These are phyloP conservation scores for Danio kyathit DNA, from an alignment of 2,797 vertebrate species.

Conservation along the genomic window DNA sequence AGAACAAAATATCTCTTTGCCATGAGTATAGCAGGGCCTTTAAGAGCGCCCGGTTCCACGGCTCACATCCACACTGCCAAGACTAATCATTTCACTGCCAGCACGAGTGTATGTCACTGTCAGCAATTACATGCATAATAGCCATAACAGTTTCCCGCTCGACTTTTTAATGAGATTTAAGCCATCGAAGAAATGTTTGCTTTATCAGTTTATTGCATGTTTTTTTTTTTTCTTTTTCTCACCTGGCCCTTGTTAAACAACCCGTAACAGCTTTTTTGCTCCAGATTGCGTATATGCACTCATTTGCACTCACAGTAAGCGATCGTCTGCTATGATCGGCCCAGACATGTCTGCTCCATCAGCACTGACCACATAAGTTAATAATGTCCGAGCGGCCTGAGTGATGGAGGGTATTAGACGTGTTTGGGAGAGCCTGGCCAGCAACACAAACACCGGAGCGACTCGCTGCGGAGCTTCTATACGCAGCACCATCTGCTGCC, in stretches of 20 bases:
- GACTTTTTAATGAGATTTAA: conserved; percentile 35
- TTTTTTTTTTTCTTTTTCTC: not conserved
- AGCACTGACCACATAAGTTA: conserved; percentile 26
- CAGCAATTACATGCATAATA: conserved; percentile 41
- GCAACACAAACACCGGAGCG: conserved; percentile 33
- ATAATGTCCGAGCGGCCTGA: conserved; percentile 40
- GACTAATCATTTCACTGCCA: conserved; percentile 37
- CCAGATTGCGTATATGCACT: conserved; percentile 29
- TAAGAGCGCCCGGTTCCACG: not conserved
- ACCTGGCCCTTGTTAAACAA: conserved; percentile 33
- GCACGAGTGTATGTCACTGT: conserved; percentile 27
- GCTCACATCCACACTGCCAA: conserved; percentile 18
- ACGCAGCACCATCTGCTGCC: conserved; percentile 62
- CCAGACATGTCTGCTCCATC: conserved; percentile 42
- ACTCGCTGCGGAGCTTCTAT: conserved; percentile 49
- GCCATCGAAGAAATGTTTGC: conserved; percentile 27
- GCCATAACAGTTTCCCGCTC: conserved; percentile 28
- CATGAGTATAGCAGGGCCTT: no score
- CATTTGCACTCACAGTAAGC: conserved; percentile 51
- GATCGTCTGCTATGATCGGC: conserved; percentile 44
- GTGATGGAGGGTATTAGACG: conserved; percentile 35
- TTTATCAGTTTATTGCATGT: conserved; percentile 27
- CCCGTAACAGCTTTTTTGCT: conserved; percentile 37
- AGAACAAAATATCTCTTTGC: no score
- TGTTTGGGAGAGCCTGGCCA: conserved; percentile 49